phyloP scores from a whole-genome alignment of 92 coral and sea anemone species.

The Paramuricea clavata region DNA sequence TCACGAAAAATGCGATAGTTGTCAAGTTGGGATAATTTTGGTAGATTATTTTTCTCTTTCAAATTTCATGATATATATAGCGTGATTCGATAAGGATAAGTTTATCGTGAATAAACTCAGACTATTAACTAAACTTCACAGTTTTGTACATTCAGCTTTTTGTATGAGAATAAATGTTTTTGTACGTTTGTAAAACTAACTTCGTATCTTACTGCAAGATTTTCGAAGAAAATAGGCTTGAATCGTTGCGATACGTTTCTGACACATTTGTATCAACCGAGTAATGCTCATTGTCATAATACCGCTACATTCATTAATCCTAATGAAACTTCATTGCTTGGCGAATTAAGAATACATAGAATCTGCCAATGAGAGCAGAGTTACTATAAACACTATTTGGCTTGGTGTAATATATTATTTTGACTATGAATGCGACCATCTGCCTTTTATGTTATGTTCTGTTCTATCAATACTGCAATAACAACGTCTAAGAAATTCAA shows the following conservation, averaged over 20 bases:
- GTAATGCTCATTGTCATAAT: not conserved
- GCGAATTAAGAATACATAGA: not conserved
- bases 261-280: not conserved
- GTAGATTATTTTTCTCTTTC: too few species aligned
- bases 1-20: too few species aligned
- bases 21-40: too few species aligned
- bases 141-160: not conserved
- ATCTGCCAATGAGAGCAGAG: constrained; percentile 20
- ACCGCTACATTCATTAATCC: constrained; percentile 10
- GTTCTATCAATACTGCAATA: not conserved
- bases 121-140: not conserved
- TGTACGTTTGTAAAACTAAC: not conserved
- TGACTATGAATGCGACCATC: constrained; percentile 6
- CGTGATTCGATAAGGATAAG: too few species aligned
- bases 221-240: not conserved
- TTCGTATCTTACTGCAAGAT: not conserved
- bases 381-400: not conserved
- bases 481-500: constrained; percentile 17
- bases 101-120: too few species aligned
- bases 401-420: constrained; percentile 6
- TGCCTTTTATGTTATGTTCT: not conserved
- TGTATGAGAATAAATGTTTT: not conserved
- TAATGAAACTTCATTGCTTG: constrained; percentile 9
- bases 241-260: not conserved
- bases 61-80: too few species aligned